These are phyloP conservation scores for Aspidiotus rigidus DNA, from an alignment of 2,888 invertebrate species.

Conservation along the genomic window DNA sequence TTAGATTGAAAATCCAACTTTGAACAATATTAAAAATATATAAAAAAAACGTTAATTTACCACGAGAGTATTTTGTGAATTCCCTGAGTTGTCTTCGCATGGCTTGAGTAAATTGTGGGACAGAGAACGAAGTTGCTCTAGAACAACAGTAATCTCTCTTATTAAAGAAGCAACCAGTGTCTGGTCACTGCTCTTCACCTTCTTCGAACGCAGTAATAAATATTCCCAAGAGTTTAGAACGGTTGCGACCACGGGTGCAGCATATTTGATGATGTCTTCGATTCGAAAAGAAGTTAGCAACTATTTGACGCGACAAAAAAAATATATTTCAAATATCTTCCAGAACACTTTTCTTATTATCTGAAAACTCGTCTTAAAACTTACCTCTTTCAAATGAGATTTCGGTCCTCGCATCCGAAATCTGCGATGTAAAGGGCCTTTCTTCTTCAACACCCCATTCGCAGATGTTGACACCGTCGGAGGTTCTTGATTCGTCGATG, in stretches of 20 bases:
- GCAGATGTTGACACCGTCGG: not conserved
- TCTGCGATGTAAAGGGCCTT: constrained; percentile 15
- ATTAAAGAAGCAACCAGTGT: constrained; percentile 42
- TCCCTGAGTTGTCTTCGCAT: constrained; percentile 7
- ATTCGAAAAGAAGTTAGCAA: constrained; percentile 32
- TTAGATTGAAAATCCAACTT: too few relatives aligned
- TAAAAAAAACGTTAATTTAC: too few relatives aligned
- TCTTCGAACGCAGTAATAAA: constrained; percentile 43
- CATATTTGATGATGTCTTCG: constrained; percentile 38
- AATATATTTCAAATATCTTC: not conserved
- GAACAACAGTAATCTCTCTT: constrained; percentile 41
- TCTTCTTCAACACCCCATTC: not conserved
- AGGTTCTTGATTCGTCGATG: not conserved
- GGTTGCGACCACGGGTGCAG: constrained; percentile 44
- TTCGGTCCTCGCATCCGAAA: constrained; percentile 6
- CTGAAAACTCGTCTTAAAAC: not conserved
- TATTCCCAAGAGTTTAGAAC: constrained; percentile 46
- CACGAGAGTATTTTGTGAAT: not conserved
- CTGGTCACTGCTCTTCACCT: constrained; percentile 40
- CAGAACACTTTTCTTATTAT: too few relatives aligned
- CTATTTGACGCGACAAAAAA: constrained; percentile 22
- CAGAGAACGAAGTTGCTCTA: constrained; percentile 37
- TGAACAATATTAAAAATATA: too few relatives aligned
- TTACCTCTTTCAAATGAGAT: constrained; percentile 18
- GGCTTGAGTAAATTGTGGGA: constrained; percentile 13